A percentile compares a stretch with the other conserved stretches of the same genome.
phyloP scores from a whole-genome alignment of 2,888 invertebrate genomes.

The Marasmarcha lunaedactyla region DNA sequence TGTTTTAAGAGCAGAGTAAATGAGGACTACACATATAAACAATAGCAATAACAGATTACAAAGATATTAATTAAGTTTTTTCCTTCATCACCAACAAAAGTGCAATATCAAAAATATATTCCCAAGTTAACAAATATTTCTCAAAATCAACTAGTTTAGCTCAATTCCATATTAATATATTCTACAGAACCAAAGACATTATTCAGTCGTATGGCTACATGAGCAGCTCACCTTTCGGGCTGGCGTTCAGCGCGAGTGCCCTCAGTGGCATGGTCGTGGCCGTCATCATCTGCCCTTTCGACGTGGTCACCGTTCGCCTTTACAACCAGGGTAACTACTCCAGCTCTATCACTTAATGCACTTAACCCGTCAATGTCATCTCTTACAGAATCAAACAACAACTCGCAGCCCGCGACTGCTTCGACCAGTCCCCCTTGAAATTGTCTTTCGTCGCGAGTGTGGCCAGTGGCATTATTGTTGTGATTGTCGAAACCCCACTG shows the following conservation, averaged over 20 bases:
- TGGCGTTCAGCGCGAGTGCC: constrained; percentile 73
- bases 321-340: constrained; percentile 85
- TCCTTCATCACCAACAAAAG: too few species aligned
- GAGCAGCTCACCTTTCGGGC: constrained; percentile 37
- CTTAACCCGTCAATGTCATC: constrained; percentile 6
- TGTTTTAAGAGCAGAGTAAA: too few species aligned
- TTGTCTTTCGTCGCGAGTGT: constrained; percentile 80
- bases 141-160: background rate
- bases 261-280: constrained; percentile 82
- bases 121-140: too few species aligned
- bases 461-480: constrained; percentile 80
- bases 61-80: too few species aligned
- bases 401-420: constrained; percentile 32
- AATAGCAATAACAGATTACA: too few species aligned
- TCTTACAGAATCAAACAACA: constrained; percentile 46
- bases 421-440: constrained; percentile 66
- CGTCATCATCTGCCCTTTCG: constrained; percentile 86
- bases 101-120: too few species aligned
- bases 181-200: constrained; percentile 46
- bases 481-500: constrained; percentile 85
- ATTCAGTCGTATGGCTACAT: constrained; percentile 32
- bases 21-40: too few species aligned
- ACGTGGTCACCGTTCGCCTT: constrained; percentile 86
- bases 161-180: constrained; percentile 7
- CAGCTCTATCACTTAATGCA: constrained; percentile 3